phyloP scores from a whole-genome alignment of 2,888 invertebrate species.

The Apodemia hepburni region DNA sequence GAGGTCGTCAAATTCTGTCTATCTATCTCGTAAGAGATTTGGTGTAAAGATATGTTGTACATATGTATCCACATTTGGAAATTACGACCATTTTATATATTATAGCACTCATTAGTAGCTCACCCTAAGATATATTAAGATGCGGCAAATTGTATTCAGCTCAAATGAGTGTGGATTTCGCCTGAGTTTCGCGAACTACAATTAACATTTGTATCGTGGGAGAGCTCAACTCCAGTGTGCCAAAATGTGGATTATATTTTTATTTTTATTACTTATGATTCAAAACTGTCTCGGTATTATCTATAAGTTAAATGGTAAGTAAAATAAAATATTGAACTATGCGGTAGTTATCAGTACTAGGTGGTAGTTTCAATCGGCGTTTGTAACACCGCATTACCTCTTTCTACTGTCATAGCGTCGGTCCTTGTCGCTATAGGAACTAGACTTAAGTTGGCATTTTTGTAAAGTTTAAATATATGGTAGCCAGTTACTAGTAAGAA shows the following conservation, averaged over 20 bases:
- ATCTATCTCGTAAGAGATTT: no score
- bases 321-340: background rate
- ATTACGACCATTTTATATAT: background rate
- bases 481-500: no score
- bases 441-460: no score
- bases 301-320: slow-evolving; percentile 6
- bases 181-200: background rate
- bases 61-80: no score
- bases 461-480: no score
- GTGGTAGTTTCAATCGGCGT: no score
- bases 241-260: slow-evolving; percentile 10
- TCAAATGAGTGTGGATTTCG: background rate
- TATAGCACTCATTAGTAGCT: background rate
- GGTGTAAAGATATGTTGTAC: no score
- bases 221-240: background rate
- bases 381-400: no score
- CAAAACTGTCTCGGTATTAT: slow-evolving; percentile 2
- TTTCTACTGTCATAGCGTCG: no score
- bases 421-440: no score
- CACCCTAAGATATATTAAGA: background rate
- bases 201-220: slow-evolving; percentile 9
- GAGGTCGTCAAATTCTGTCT: no score
- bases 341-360: no score
- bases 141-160: background rate
- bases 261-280: background rate